Evolutionary conservation across 2,797 vertebrate species (phyloP).

Genomic region (Kryptolebias ocellatus): DNA sequence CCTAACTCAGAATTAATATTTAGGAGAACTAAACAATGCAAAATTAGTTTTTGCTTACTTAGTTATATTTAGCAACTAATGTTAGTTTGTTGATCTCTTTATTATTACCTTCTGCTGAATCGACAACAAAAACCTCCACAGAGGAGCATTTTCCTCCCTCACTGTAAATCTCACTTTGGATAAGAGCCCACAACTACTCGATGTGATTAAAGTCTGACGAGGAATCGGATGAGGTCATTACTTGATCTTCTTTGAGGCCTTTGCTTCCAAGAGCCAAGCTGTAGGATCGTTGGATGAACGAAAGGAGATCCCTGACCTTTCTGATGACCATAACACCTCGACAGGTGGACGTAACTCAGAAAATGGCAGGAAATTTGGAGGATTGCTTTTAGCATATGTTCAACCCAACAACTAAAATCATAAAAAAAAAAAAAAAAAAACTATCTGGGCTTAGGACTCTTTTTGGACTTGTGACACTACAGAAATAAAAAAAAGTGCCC

Average conservation of each 20-base stretch:
- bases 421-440: no score
- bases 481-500: no score
- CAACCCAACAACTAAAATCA: background rate
- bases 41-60: no score
- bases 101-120: background rate
- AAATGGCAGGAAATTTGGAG: background rate
- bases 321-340: background rate
- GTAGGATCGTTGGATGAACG: background rate
- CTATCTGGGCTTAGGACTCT: no score
- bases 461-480: no score
- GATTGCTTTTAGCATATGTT: background rate
- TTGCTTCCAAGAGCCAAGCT: background rate
- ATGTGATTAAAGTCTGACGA: constrained; percentile 4
- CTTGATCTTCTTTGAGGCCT: background rate
- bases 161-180: constrained; percentile 1
- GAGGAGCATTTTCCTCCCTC: background rate
- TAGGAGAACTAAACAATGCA: no score
- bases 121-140: constrained; percentile 1
- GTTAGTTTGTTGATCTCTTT: background rate
- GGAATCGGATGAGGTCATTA: background rate
- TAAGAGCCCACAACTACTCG: background rate
- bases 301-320: background rate
- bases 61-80: background rate
- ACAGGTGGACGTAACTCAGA: background rate
- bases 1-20: no score